Percentiles rank a stretch among this genome's conserved stretches.
Evolutionary conservation across 2,888 invertebrate genomes (phyloP).

Genomic region (Lottia gigantea): DNA sequence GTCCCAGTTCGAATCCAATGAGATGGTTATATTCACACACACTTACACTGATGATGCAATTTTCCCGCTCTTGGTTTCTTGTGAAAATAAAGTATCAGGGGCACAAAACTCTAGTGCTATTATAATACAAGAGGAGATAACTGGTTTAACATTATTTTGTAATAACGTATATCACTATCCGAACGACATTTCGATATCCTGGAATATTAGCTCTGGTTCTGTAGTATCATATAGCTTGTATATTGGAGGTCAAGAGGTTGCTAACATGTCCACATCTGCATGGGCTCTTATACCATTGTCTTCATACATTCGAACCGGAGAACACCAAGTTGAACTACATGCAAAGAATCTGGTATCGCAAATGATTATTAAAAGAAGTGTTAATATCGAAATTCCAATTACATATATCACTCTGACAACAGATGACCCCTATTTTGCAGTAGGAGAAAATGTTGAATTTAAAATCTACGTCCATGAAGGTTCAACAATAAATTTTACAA

Average conservation of each 20-base stretch:
- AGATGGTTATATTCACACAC: conserved; percentile 22
- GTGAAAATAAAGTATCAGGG: conserved; percentile 22
- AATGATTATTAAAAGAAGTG: background rate
- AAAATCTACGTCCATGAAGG: conserved; percentile 10
- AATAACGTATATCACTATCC: conserved; percentile 15
- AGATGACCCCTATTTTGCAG: conserved; percentile 13
- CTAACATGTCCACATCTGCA: background rate
- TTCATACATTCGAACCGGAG: conserved; percentile 21
- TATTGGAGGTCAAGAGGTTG: conserved; percentile 14
- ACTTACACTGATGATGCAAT: conserved; percentile 13
- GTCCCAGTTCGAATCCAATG: conserved; percentile 14
- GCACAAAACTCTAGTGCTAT: conserved; percentile 7
- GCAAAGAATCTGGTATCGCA: conserved; percentile 27
- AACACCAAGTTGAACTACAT: conserved; percentile 20
- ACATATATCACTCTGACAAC: background rate
- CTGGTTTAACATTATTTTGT: conserved; percentile 13
- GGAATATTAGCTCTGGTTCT: conserved; percentile 18
- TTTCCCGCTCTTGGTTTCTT: conserved; percentile 21
- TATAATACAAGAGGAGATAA: conserved; percentile 22
- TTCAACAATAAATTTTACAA: conserved; percentile 13
- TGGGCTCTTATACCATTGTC: conserved; percentile 13
- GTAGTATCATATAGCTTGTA: conserved; percentile 18
- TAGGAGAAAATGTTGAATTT: conserved; percentile 12
- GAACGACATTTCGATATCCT: conserved; percentile 18
- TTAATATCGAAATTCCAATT: conserved; percentile 21